Evolutionary conservation across 2,113 vertebrate species (phyloP).

Genomic region (Trinectes maculatus): DNA sequence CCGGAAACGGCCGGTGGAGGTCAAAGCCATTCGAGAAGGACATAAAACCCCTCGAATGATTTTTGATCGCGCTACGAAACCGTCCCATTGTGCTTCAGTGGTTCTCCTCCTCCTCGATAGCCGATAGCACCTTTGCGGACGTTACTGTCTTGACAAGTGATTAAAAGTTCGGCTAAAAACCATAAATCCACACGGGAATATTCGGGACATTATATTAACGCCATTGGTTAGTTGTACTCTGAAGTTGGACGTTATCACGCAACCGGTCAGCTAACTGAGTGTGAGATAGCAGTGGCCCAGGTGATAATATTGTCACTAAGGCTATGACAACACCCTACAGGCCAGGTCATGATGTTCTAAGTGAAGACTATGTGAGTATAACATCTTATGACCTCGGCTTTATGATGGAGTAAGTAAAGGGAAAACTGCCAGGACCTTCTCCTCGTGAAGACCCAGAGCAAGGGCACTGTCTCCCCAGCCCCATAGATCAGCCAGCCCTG

Average conservation of each 20-base stretch:
- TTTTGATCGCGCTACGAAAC: conserved; percentile 73
- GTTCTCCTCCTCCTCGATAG: conserved; percentile 46
- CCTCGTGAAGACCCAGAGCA: conserved; percentile 81
- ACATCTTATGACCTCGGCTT: conserved; percentile 56
- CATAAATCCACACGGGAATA: conserved; percentile 10
- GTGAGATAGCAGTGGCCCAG: neutral
- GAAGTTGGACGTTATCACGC: neutral
- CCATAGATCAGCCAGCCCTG: conserved; percentile 85
- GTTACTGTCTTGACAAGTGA: conserved; percentile 36
- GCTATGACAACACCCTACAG: conserved; percentile 3
- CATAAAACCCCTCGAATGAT: conserved; percentile 72
- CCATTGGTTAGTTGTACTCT: neutral
- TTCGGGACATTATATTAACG: conserved; percentile 3
- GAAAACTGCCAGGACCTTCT: conserved; percentile 77
- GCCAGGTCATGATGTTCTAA: conserved; percentile 20
- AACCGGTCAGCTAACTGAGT: neutral
- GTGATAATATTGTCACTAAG: conserved; percentile 25
- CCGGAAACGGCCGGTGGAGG: conserved; percentile 70
- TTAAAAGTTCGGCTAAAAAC: conserved; percentile 31
- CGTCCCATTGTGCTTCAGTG: conserved; percentile 59
- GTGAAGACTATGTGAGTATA: conserved; percentile 13
- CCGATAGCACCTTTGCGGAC: conserved; percentile 48
- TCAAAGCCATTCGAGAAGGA: conserved; percentile 80
- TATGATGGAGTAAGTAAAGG: conserved; percentile 75
- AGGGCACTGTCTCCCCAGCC: conserved; percentile 83